Conservation (phyloP, 2,797 vertebrate species). For the Lates japonicus region DNA sequence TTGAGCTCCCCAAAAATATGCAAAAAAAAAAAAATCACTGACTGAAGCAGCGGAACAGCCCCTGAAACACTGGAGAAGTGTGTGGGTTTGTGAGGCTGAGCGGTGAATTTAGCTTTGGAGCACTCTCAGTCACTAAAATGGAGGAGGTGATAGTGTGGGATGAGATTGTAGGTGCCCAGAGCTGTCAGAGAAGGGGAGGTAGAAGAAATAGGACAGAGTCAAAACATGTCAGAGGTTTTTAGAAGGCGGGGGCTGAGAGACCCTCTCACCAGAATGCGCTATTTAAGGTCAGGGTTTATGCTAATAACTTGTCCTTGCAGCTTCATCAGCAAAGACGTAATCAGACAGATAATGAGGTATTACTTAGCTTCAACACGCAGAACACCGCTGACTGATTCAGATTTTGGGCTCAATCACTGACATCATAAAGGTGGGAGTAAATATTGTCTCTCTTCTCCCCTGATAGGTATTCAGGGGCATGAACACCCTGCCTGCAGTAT, state of each 20-base stretch:
- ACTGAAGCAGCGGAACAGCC: slow-evolving; percentile 7
- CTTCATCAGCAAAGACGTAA: slow-evolving; percentile 9
- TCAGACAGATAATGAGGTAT: neutral
- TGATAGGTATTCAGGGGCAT: neutral
- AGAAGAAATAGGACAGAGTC: slow-evolving; percentile 40
- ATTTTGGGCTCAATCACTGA: slow-evolving; percentile 2
- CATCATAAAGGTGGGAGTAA: slow-evolving; percentile 22
- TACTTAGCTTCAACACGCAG: neutral
- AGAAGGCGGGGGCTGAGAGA: neutral
- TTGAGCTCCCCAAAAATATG: neutral
- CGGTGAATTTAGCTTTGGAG: slow-evolving; percentile 56
- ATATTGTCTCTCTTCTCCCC: neutral
- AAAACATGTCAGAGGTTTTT: slow-evolving; percentile 66
- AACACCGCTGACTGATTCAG: neutral
- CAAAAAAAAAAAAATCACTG: neutral
- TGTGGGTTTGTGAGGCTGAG: slow-evolving; percentile 58
- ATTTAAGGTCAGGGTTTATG: slow-evolving; percentile 34
- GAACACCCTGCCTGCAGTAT: slow-evolving; percentile 9
- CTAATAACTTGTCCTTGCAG: slow-evolving; percentile 42
- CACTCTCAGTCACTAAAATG: slow-evolving; percentile 74
- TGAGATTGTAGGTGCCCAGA: slow-evolving; percentile 69
- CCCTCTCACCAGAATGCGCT: slow-evolving; percentile 11
- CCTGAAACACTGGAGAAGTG: slow-evolving; percentile 50
- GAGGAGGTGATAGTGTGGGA: slow-evolving; percentile 77
- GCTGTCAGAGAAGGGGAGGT: slow-evolving; percentile 51